Conservation (phyloP, 1,140 invertebrate genomes). For the Oscheius sp. region DNA sequence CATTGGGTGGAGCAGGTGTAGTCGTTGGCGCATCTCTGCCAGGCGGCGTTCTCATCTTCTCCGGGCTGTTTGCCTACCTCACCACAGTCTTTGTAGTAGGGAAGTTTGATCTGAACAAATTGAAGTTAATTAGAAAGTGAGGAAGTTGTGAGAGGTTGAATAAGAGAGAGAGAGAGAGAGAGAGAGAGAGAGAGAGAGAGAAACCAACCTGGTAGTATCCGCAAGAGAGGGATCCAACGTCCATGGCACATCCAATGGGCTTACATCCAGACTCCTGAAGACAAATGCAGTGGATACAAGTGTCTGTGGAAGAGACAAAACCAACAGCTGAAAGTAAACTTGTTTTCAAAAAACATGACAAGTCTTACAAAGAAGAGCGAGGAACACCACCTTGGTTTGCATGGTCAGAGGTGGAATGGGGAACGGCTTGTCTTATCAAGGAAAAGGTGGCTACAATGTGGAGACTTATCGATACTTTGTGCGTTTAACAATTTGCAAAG, state of each 20-base stretch:
- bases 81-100: slow-evolving; percentile 59
- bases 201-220: slow-evolving; percentile 59
- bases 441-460: too few relatives aligned
- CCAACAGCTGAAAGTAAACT: neutral
- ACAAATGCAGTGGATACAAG: slow-evolving; percentile 41
- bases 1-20: slow-evolving; percentile 20
- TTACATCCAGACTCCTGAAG: slow-evolving; percentile 51
- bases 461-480: too few relatives aligned
- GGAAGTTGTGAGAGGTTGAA: too few relatives aligned
- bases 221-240: slow-evolving; percentile 57
- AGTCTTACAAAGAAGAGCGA: neutral
- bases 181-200: neutral
- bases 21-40: slow-evolving; percentile 25
- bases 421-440: too few relatives aligned
- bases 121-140: neutral
- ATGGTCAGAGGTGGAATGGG: too few relatives aligned
- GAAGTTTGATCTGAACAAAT: slow-evolving; percentile 49
- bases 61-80: slow-evolving; percentile 14
- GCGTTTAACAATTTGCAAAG: too few relatives aligned
- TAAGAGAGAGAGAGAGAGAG: too few relatives aligned
- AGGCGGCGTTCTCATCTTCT: slow-evolving; percentile 9
- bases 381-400: neutral
- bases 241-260: slow-evolving; percentile 55
- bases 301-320: neutral
- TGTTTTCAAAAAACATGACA: too few relatives aligned